Percentiles rank a stretch among this genome's conserved stretches.
Conservation (phyloP, 2,888 invertebrate species). For the Macaria liturata region DNA sequence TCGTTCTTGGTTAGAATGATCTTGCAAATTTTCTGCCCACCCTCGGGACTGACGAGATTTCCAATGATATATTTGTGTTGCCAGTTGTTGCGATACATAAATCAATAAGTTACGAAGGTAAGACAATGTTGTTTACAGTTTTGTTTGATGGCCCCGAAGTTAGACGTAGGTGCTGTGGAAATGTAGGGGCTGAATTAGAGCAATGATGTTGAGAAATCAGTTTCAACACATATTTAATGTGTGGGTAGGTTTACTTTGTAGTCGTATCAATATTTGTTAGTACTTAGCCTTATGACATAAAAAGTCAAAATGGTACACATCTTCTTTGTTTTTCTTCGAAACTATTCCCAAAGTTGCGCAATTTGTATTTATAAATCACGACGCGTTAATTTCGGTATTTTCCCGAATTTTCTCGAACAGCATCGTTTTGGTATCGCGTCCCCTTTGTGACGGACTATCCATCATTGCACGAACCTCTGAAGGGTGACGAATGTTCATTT, state of each 20-base stretch:
- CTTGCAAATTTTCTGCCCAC: slow-evolving; percentile 3
- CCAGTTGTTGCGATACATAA: slow-evolving; percentile 17
- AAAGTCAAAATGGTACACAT: no score
- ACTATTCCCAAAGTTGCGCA: no score
- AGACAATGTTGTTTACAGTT: slow-evolving; percentile 12
- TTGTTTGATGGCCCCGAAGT: slow-evolving; percentile 4
- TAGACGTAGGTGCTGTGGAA: not conserved
- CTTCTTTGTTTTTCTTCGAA: no score
- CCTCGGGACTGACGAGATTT: slow-evolving; percentile 30
- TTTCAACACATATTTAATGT: no score
- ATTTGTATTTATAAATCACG: not conserved
- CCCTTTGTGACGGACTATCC: slow-evolving; percentile 6
- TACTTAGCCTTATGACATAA: no score
- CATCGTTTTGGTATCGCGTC: slow-evolving; percentile 1
- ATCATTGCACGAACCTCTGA: slow-evolving; percentile 5
- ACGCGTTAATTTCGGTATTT: slow-evolving; percentile 1
- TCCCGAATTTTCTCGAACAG: slow-evolving; percentile 3
- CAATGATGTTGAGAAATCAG: no score
- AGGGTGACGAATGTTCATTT: slow-evolving; percentile 8
- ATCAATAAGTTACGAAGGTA: slow-evolving; percentile 24
- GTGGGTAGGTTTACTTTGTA: no score
- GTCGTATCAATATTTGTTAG: no score
- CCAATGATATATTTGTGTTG: slow-evolving; percentile 29
- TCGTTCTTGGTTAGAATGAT: no score
- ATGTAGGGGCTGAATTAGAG: no score